Evolutionary conservation across 2,888 invertebrate species (phyloP).

Genomic region (Perizoma flavofasciatum): DNA sequence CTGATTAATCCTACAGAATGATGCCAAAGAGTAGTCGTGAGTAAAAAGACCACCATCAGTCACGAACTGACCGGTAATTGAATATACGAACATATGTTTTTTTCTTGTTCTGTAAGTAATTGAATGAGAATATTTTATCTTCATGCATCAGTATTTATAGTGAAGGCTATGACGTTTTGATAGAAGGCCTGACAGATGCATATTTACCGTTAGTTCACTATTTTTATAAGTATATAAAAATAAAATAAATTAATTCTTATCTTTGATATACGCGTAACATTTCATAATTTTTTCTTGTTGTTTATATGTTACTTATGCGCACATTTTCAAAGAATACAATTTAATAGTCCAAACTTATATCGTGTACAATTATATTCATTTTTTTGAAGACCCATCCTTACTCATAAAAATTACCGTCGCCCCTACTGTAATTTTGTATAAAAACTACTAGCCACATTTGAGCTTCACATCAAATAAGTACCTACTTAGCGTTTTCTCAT

Average conservation of each 20-base stretch:
- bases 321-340: too few relatives aligned
- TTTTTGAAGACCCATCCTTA: too few relatives aligned
- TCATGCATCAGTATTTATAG: conserved; percentile 16
- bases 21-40: conserved; percentile 17
- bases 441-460: neutral
- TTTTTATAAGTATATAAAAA: neutral
- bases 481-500: conserved; percentile 11
- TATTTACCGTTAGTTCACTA: neutral
- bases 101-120: conserved; percentile 16
- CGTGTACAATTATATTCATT: too few relatives aligned
- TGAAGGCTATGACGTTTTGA: conserved; percentile 13
- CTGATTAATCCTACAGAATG: conserved; percentile 19
- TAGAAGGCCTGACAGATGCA: conserved; percentile 9
- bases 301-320: too few relatives aligned
- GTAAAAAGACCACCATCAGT: conserved; percentile 27
- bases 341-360: too few relatives aligned
- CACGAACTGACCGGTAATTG: conserved; percentile 26
- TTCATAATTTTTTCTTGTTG: too few relatives aligned
- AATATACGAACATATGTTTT: conserved; percentile 20
- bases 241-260: too few relatives aligned
- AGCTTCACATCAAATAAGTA: conserved; percentile 2
- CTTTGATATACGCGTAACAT: too few relatives aligned
- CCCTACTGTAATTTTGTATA: too few relatives aligned
- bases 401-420: too few relatives aligned
- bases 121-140: conserved; percentile 15